Conservation (phyloP, 1,140 invertebrate species). For the Microplitis demolitor region DNA sequence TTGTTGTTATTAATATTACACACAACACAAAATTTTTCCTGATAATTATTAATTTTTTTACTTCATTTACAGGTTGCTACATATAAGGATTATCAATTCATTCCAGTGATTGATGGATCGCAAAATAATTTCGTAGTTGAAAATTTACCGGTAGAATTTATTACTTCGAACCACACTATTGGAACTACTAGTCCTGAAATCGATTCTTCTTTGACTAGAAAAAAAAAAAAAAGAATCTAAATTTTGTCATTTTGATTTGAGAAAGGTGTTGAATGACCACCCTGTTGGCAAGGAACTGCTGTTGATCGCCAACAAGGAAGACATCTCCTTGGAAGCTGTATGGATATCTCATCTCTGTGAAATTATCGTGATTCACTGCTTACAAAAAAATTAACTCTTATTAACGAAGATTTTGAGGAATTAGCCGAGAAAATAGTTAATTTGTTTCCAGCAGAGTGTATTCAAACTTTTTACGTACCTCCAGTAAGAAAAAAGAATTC, state of each 20-base stretch:
- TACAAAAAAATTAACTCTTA: background rate
- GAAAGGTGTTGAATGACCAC: background rate
- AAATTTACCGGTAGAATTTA: background rate
- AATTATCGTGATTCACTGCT: background rate
- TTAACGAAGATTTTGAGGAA: background rate
- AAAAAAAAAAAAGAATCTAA: conserved; percentile 49
- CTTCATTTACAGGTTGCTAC: background rate
- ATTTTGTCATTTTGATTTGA: background rate
- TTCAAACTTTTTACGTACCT: background rate
- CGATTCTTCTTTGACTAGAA: conserved; percentile 31
- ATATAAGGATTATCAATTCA: background rate
- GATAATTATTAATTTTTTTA: background rate
- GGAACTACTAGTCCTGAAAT: background rate
- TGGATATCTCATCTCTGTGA: background rate
- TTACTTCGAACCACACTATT: background rate
- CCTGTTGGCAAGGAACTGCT: background rate
- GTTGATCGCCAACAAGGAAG: background rate
- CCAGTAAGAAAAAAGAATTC: background rate
- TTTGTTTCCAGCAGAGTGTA: background rate
- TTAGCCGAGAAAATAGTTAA: background rate
- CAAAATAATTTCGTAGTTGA: background rate
- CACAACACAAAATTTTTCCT: background rate
- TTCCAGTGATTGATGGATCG: background rate
- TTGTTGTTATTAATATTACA: too few species aligned
- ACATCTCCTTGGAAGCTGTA: background rate